Conservation (phyloP, 2,113 vertebrate species). For the Perccottus glenii region DNA sequence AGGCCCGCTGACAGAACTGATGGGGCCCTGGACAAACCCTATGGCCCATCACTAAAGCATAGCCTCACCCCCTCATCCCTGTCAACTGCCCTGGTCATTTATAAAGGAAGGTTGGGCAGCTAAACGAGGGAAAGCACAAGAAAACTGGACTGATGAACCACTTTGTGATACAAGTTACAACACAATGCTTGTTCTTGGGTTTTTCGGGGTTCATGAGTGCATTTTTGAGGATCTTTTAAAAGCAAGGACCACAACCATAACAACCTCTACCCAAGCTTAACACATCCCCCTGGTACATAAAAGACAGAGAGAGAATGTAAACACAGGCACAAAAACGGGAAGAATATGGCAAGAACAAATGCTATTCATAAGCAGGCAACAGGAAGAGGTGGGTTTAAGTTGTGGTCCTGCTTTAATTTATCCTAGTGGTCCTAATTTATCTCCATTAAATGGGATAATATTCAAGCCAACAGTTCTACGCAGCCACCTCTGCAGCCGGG, state of each 20-base stretch:
- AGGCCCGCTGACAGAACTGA: too few species aligned
- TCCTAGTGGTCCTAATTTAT: slow-evolving; percentile 10
- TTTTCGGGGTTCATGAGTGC: slow-evolving; percentile 36
- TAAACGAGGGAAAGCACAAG: slow-evolving; percentile 11
- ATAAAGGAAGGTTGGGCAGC: slow-evolving; percentile 16
- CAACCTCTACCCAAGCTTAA: background rate
- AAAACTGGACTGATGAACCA: slow-evolving; percentile 56
- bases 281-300: background rate
- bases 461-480: slow-evolving; percentile 34
- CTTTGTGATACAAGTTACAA: background rate
- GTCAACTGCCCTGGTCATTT: too few species aligned
- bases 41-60: too few species aligned
- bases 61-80: too few species aligned
- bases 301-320: background rate
- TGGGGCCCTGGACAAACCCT: too few species aligned
- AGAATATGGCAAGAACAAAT: background rate
- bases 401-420: slow-evolving; percentile 5
- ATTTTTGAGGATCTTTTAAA: slow-evolving; percentile 12
- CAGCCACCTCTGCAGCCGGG: slow-evolving; percentile 48
- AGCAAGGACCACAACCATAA: background rate
- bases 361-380: slow-evolving; percentile 5
- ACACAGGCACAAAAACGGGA: slow-evolving; percentile 20
- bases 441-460: slow-evolving; percentile 23
- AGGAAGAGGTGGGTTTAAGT: background rate
- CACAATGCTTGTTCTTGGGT: background rate